Percentiles rank a stretch among this genome's conserved stretches.
Conservation (phyloP, 2,888 invertebrate genomes). For the Lasiommata megera region DNA sequence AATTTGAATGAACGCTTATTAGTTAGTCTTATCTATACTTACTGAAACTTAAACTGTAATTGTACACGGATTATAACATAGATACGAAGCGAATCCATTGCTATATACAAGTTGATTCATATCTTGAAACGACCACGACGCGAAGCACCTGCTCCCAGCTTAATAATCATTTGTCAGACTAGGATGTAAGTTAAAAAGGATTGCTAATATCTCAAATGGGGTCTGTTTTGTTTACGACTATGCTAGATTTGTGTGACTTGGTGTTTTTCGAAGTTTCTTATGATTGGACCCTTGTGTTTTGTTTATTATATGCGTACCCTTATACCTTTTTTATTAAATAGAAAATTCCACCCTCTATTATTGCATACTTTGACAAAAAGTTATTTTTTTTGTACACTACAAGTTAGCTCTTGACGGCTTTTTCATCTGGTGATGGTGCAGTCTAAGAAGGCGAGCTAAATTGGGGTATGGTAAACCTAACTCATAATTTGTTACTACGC, state of each 20-base stretch:
- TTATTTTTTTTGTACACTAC: no score
- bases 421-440: no score
- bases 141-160: conserved; percentile 62
- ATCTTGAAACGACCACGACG: conserved; percentile 32
- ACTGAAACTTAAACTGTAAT: conserved; percentile 1
- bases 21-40: neutral
- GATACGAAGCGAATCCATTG: conserved; percentile 23
- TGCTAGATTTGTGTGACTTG: conserved; percentile 36
- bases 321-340: neutral
- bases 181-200: conserved; percentile 72
- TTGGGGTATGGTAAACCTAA: no score
- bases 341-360: no score
- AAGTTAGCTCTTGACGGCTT: no score
- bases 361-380: no score
- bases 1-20: neutral
- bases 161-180: conserved; percentile 75
- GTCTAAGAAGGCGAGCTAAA: no score
- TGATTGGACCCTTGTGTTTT: neutral
- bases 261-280: conserved; percentile 22
- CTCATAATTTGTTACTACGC: no score
- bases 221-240: conserved; percentile 55
- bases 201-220: conserved; percentile 54
- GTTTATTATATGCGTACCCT: neutral
- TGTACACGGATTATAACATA: conserved; percentile 15
- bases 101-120: conserved; percentile 32